Evolutionary conservation across 2,113 vertebrate genomes (phyloP), one percentile per base, ranked within the genome.

Genomic region (Clarias macrocephalus): DNA sequence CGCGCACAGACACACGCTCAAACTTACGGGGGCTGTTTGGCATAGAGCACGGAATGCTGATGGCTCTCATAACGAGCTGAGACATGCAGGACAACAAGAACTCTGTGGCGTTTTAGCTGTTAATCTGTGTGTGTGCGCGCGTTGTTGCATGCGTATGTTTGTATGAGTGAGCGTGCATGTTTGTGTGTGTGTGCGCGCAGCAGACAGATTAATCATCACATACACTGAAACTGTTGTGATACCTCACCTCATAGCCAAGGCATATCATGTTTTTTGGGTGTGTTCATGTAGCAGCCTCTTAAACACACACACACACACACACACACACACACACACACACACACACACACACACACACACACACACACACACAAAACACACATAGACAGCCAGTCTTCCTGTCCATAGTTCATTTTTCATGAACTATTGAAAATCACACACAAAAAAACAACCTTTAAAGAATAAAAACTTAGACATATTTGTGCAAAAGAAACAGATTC

Each of bases 21-120:
- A 66, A 66, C 57, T 80, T 85, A 86, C 73, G 12, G 19, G 37
- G 63, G 80, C 80, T 88, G 76, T 82, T 87, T 92, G 92, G 92
- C 92, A 93, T 77, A 19, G 88, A 63, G 70, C 42, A 84, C 89
- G 92, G 94, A 94, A 95, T 94, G 92, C 91, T 75, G 88, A 91
- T 91, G 88, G 89, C 79, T 28, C 86, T 76, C 77, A 91, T 88
- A 86, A 33, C 95, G 93, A 92, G 95, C 91, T 54, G 21, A 88
- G 91, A 93, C 95, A 89, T 93, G 94, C 91, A 86, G 87, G 88
- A 91, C 89, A 82, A 82, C 84, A 42, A 90, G 89, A 89, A 83
- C 90, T 86, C 88, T 83, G 91, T 84, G 92, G 93, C 92, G 91
- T 92, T 91, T 90, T 92, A 90, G 88, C 84, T 84, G 87, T 86